A percentile compares a stretch with the other conserved stretches of the same genome.
Conservation (phyloP, 2,888 invertebrate species). For the Eugnorisma glareosa region DNA sequence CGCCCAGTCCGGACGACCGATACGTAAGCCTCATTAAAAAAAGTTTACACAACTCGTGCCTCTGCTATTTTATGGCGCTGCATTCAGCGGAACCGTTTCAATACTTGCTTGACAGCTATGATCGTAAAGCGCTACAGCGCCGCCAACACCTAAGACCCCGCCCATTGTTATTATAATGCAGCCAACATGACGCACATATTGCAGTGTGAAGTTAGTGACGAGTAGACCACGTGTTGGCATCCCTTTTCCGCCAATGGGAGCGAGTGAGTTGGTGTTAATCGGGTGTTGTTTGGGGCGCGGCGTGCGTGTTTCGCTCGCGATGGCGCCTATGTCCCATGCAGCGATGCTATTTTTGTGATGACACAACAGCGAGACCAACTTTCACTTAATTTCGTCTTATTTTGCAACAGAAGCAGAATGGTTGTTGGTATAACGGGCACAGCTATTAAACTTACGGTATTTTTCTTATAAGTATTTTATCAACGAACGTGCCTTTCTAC, state of each 20-base stretch:
- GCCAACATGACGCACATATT: conserved; percentile 87
- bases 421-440: conserved; percentile 41
- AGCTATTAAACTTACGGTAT: conserved; percentile 37
- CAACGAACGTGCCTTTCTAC: not conserved
- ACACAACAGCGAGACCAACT: conserved; percentile 71
- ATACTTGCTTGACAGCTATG: not conserved
- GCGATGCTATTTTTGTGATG: conserved; percentile 71
- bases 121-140: conserved; percentile 77
- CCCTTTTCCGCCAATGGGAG: conserved; percentile 67
- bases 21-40: conserved; percentile 86
- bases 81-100: conserved; percentile 53
- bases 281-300: conserved; percentile 62
- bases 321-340: conserved; percentile 61
- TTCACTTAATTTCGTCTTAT: conserved; percentile 74
- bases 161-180: conserved; percentile 90
- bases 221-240: conserved; percentile 66
- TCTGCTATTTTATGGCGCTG: conserved; percentile 69
- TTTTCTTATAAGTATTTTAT: conserved; percentile 36
- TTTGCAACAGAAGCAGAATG: conserved; percentile 63
- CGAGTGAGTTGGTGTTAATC: conserved; percentile 66
- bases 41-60: conserved; percentile 86
- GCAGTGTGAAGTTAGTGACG: conserved; percentile 81
- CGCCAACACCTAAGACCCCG: conserved; percentile 70
- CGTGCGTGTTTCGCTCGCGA: conserved; percentile 51
- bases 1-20: conserved; percentile 79